Conservation (phyloP, 2,888 invertebrate genomes). For the Orthonychiurus folsomi region DNA sequence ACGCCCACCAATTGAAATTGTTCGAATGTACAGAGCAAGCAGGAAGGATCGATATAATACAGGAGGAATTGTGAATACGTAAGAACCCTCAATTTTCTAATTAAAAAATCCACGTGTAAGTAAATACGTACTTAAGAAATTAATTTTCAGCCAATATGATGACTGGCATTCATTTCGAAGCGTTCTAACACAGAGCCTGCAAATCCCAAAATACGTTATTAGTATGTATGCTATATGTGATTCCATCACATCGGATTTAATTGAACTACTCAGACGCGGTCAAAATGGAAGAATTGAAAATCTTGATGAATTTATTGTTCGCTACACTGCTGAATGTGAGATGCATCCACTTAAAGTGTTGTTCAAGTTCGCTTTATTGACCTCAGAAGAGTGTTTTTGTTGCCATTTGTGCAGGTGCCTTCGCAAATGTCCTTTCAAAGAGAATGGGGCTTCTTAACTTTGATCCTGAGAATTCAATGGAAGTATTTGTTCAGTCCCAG, state of each 20-base stretch:
- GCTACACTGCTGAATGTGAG: constrained; percentile 70
- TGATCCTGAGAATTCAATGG: constrained; percentile 41
- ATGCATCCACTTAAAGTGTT: constrained; percentile 34
- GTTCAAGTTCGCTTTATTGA: background rate
- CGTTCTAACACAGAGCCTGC: constrained; percentile 58
- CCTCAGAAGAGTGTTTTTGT: no score
- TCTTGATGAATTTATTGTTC: constrained; percentile 65
- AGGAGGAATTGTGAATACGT: constrained; percentile 74
- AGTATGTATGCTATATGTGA: constrained; percentile 67
- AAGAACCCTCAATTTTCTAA: no score
- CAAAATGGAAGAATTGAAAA: constrained; percentile 50
- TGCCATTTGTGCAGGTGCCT: constrained; percentile 51
- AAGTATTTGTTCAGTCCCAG: constrained; percentile 23
- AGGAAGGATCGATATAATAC: constrained; percentile 72
- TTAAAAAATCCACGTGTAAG: no score
- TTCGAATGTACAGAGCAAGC: constrained; percentile 58
- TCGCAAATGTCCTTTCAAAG: constrained; percentile 25
- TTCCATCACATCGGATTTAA: constrained; percentile 67
- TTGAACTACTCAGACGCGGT: constrained; percentile 54
- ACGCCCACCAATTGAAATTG: constrained; percentile 72
- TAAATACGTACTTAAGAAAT: no score
- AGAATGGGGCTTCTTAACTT: constrained; percentile 68
- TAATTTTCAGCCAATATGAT: constrained; percentile 57
- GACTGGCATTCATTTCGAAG: constrained; percentile 66
- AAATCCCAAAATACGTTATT: constrained; percentile 55